Evolutionary conservation across 2,113 vertebrate species (phyloP), one percentile per base, ranked within the genome.

Genomic region (Pteruthius melanotis): DNA sequence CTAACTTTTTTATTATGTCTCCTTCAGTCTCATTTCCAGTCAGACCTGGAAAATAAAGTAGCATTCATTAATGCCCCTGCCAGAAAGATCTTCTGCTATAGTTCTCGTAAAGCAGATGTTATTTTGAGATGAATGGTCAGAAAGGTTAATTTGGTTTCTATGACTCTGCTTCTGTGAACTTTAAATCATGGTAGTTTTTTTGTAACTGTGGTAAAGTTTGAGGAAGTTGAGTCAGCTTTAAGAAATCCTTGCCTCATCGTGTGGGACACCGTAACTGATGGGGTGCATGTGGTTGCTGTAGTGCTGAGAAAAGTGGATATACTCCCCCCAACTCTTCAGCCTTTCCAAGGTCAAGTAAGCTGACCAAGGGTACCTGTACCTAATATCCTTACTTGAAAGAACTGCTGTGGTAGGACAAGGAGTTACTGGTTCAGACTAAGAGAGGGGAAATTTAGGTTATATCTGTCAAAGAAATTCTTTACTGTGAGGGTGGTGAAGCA

Each of bases 161-260:
- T 83, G 52, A 19, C 47, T 92, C 59, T 77, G 54, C 42, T 89
- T 63, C 89, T 56, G 20, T 63, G 42, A 49, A 59, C 45, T 61
- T 63, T 39, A 56, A 75, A 71, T 79, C 52, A 40, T 56, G 33
- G 49, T 69, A 87, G 8, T 40, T 45, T 82, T 85, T 80, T 87
- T 71, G 13, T 75, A 88, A 69, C 47, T 89, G 40, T 86, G 72
- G 64, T 74, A 35, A 69, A 83, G n/a, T 87, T 65, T 52, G 71
- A 76, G 83, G 93, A 88, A 94, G 89, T 49, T 72, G 64, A 84
- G 56, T 80, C 71, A 96, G 44, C 59, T 74, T 69, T 77, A 70
- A 80, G 68, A 79, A 94, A 72, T 90, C 69, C 52, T 63, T 63
- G 39, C 42, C 31, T 87, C 40, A 27, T 85, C 57, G 27, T 26